Percentiles rank a stretch among this genome's conserved stretches.
These are phyloP conservation scores for Heterotilapia buettikoferi DNA, from an alignment of 2,113 vertebrate genomes.

Conservation along the genomic window DNA sequence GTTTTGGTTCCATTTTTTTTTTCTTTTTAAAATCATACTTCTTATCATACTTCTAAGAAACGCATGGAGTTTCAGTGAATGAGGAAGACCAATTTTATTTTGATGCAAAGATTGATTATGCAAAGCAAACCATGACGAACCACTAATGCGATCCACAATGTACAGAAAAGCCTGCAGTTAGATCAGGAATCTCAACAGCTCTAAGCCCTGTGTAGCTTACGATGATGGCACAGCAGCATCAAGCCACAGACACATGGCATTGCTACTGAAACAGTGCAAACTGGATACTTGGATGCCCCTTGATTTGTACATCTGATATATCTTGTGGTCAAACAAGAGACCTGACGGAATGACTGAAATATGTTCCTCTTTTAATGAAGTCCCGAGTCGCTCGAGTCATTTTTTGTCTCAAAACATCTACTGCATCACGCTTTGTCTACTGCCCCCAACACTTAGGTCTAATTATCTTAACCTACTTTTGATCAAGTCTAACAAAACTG, in stretches of 20 bases:
- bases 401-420: neutral
- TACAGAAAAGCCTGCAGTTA: neutral
- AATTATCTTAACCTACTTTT: neutral
- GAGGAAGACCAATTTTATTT: neutral
- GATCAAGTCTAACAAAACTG: neutral
- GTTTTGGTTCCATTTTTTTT: no score
- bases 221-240: neutral
- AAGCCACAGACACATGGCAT: neutral
- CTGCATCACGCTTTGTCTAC: neutral
- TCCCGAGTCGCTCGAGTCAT: neutral
- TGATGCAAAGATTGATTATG: neutral
- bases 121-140: neutral
- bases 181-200: neutral
- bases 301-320: neutral
- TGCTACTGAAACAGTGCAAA: neutral
- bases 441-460: neutral
- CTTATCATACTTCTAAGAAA: neutral
- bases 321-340: neutral
- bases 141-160: neutral
- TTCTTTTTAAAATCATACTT: neutral
- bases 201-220: neutral
- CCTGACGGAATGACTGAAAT: neutral
- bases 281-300: neutral
- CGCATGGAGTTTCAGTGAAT: neutral
- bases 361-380: neutral